A percentile compares a stretch with the other conserved stretches of the same genome.
Conservation (phyloP, 1,140 invertebrate species). For the Coelopa frigida region DNA sequence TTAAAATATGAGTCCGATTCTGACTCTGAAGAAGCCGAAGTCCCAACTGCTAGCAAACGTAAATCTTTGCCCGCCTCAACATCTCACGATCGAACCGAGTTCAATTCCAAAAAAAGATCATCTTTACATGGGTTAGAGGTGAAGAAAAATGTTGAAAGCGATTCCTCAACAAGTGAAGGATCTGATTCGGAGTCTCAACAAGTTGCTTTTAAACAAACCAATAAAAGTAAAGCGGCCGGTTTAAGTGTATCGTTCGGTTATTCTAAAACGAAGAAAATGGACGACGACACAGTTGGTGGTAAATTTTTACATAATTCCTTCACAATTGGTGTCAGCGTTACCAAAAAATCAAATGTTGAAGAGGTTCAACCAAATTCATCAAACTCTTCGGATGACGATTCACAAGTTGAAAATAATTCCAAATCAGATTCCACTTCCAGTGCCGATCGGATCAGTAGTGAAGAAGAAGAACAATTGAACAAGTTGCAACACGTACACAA, state of each 20-base stretch:
- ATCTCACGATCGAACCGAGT: too few species aligned
- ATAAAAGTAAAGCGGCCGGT: neutral
- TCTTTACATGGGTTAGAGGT: too few species aligned
- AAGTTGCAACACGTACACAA: slow-evolving; percentile 23
- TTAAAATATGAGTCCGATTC: neutral
- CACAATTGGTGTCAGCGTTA: neutral
- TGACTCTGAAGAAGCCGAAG: neutral
- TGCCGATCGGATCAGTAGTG: neutral
- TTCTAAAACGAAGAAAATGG: slow-evolving; percentile 1
- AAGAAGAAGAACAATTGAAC: slow-evolving; percentile 16
- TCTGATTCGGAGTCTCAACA: too few species aligned
- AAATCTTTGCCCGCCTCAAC: neutral
- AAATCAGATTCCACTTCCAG: neutral
- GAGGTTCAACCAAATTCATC: neutral
- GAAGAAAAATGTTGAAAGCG: too few species aligned
- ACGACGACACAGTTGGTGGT: neutral
- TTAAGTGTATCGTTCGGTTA: slow-evolving; percentile 5
- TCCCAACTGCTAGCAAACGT: neutral
- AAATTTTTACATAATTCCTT: neutral
- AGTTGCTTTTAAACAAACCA: too few species aligned
- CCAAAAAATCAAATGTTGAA: too few species aligned
- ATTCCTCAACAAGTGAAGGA: too few species aligned
- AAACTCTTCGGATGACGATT: neutral
- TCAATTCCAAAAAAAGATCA: too few species aligned
- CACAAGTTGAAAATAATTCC: neutral